phyloP scores from a whole-genome alignment of 2,797 vertebrate genomes.

The Muscicapa striata region DNA sequence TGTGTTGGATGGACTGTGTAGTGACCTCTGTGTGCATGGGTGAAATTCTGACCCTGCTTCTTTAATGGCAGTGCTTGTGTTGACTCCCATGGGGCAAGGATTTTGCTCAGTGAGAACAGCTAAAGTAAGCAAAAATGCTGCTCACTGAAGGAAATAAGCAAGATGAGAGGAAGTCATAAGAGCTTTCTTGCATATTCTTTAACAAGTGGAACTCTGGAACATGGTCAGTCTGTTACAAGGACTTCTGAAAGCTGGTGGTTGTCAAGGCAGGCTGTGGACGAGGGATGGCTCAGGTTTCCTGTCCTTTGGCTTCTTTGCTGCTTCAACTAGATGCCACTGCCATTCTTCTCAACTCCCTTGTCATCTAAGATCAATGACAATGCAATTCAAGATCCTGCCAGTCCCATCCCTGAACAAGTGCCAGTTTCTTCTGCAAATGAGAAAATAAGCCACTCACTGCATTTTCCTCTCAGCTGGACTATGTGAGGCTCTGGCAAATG shows the following conservation, averaged over 20 bases:
- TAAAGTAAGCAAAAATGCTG: neutral
- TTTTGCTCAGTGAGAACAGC: neutral
- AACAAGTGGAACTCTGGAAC: neutral
- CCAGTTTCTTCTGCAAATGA: neutral
- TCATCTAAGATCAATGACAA: neutral
- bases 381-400: neutral
- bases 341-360: neutral
- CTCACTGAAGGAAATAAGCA: neutral
- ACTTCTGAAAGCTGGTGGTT: neutral
- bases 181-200: neutral
- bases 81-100: neutral
- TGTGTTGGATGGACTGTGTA: neutral
- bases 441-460: neutral
- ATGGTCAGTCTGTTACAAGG: neutral
- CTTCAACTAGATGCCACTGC: neutral
- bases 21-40: neutral
- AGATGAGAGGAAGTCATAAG: neutral
- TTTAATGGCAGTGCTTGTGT: fast-evolving
- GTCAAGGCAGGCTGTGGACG: neutral
- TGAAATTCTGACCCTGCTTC: neutral
- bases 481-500: neutral
- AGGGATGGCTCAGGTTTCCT: neutral
- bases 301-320: neutral
- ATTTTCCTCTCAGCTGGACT: neutral
- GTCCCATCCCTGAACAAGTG: neutral